These are phyloP conservation scores for Drosophila ananassae DNA, from an alignment of 1,140 invertebrate genomes.

Conservation along the genomic window DNA sequence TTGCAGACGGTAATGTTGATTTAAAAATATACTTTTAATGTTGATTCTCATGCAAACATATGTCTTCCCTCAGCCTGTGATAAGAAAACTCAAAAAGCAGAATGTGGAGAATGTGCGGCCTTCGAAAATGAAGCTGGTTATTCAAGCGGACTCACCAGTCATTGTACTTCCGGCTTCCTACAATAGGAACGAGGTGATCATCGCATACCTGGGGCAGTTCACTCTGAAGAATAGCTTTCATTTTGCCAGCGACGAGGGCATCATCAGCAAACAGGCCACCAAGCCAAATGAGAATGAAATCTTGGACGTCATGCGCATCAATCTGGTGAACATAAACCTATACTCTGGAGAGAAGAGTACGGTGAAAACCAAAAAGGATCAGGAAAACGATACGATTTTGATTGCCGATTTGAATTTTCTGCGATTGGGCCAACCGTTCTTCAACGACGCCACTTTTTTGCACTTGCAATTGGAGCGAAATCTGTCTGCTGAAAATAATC, in stretches of 20 bases:
- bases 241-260: slow-evolving; percentile 85
- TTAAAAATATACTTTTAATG: not conserved
- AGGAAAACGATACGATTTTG: slow-evolving; percentile 49
- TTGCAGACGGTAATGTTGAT: slow-evolving; percentile 87
- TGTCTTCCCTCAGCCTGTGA: slow-evolving; percentile 67
- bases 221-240: slow-evolving; percentile 91
- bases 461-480: slow-evolving; percentile 93
- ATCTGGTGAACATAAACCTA: slow-evolving; percentile 93
- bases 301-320: slow-evolving; percentile 91
- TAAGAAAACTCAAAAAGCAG: slow-evolving; percentile 73
- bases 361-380: slow-evolving; percentile 46
- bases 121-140: slow-evolving; percentile 72
- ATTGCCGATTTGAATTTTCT: slow-evolving; percentile 73
- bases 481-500: slow-evolving; percentile 86
- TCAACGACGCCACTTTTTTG: slow-evolving; percentile 92
- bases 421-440: slow-evolving; percentile 87
- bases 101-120: slow-evolving; percentile 54
- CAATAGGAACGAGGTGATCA: slow-evolving; percentile 90
- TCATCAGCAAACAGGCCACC: slow-evolving; percentile 85
- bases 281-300: slow-evolving; percentile 84
- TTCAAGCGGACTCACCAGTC: slow-evolving; percentile 89
- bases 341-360: slow-evolving; percentile 87
- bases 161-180: slow-evolving; percentile 94
- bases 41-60: not conserved
- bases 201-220: slow-evolving; percentile 93